Evolutionary conservation across 2,113 vertebrate genomes (phyloP).

Genomic region (Zosterops borbonicus): DNA sequence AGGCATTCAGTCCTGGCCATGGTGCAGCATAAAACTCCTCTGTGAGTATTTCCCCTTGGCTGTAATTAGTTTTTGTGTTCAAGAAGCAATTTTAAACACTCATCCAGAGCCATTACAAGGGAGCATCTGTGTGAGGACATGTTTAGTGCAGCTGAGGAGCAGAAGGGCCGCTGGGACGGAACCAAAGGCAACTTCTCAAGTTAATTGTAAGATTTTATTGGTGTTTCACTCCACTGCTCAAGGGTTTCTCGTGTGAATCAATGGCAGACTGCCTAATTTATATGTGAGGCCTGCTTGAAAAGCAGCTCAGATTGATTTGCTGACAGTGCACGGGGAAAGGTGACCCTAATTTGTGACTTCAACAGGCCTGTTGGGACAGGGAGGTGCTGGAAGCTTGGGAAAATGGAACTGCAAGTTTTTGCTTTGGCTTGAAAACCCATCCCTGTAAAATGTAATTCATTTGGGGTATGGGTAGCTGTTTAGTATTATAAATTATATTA

Average conservation of each 20-base stretch:
- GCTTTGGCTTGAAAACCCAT: not conserved
- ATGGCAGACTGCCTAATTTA: not conserved
- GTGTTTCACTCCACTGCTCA: conserved; percentile 4
- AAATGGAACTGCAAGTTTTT: not conserved
- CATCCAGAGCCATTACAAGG: not conserved
- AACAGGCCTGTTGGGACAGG: not conserved
- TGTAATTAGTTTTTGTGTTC: not conserved
- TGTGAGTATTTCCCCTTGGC: not conserved
- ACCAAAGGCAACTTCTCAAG: conserved; percentile 31
- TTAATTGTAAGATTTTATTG: conserved; percentile 51
- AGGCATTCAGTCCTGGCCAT: not conserved
- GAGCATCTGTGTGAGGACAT: not conserved
- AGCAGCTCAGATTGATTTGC: conserved; percentile 14
- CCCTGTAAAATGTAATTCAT: not conserved
- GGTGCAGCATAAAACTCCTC: not conserved
- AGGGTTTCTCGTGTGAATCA: conserved; percentile 16
- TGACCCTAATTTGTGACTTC: conserved; percentile 40
- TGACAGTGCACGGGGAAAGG: not conserved
- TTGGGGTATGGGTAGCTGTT: not conserved
- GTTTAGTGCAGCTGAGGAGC: not conserved
- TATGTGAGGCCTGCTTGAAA: not conserved
- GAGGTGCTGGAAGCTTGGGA: not conserved
- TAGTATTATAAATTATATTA: too few relatives aligned
- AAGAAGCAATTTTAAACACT: not conserved
- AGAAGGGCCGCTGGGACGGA: not conserved